Percentiles rank a stretch among this genome's conserved stretches.
These are phyloP conservation scores for Galeopterus variegatus DNA, from an alignment of 2,113 vertebrate species.

Conservation along the genomic window DNA sequence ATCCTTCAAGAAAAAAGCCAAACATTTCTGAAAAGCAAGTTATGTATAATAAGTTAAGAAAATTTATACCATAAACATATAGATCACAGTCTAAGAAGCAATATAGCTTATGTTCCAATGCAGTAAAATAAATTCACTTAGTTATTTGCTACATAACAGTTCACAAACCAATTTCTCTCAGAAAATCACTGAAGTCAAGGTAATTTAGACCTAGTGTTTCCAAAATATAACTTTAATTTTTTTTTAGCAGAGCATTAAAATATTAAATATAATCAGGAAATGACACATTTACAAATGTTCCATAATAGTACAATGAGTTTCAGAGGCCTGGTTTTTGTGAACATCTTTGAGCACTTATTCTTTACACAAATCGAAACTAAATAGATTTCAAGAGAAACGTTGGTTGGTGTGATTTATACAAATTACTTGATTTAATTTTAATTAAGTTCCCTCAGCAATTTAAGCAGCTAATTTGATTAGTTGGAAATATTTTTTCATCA, in stretches of 20 bases:
- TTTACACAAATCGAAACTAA: constrained; percentile 56
- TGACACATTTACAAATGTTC: constrained; percentile 73
- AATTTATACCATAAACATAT: neutral
- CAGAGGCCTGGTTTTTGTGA: constrained; percentile 69
- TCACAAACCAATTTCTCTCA: constrained; percentile 68
- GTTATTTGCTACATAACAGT: neutral
- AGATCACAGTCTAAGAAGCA: neutral
- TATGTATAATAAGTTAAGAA: neutral
- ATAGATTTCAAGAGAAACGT: constrained; percentile 66
- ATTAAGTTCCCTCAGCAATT: constrained; percentile 11
- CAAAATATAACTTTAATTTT: constrained; percentile 76
- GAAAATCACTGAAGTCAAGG: constrained; percentile 74
- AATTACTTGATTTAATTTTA: constrained; percentile 70
- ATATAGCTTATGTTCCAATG: neutral
- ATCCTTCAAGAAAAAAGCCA: neutral
- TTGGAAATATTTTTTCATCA: constrained; percentile 66
- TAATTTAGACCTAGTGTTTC: constrained; percentile 71
- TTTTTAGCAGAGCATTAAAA: constrained; percentile 77
- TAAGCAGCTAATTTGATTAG: constrained; percentile 67
- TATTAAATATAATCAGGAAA: constrained; percentile 79
- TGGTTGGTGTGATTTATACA: constrained; percentile 50
- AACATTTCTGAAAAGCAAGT: neutral
- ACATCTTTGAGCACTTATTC: neutral
- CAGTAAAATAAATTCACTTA: neutral
- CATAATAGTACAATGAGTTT: constrained; percentile 66